phyloP scores from a whole-genome alignment of 2,888 invertebrate genomes.

The Horisme vitalbata region DNA sequence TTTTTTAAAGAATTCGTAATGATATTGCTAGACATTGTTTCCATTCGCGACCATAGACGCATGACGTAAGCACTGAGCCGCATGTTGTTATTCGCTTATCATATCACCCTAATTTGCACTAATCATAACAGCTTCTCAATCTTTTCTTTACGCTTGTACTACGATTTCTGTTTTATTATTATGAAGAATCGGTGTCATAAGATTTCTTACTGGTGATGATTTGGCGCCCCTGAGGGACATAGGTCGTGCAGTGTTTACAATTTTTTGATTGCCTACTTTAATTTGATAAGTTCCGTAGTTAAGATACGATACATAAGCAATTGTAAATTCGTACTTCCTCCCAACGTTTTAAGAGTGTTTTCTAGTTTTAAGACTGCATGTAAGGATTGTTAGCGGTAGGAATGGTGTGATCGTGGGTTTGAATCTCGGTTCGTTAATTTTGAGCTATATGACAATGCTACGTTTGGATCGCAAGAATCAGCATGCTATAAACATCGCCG shows the following conservation, averaged over 20 bases:
- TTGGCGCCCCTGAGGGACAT: slow-evolving; percentile 77
- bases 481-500: slow-evolving; percentile 46
- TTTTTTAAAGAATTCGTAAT: too few relatives aligned
- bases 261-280: slow-evolving; percentile 25
- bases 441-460: slow-evolving; percentile 28
- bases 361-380: slow-evolving; percentile 51
- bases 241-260: slow-evolving; percentile 55
- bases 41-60: slow-evolving; percentile 35
- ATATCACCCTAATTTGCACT: slow-evolving; percentile 61
- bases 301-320: slow-evolving; percentile 20
- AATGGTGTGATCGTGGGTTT: slow-evolving; percentile 39
- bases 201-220: slow-evolving; percentile 60
- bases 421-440: slow-evolving; percentile 21
- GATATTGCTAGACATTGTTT: slow-evolving; percentile 38
- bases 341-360: slow-evolving; percentile 24
- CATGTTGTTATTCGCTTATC: slow-evolving; percentile 61
- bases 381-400: slow-evolving; percentile 35
- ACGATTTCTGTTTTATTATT: slow-evolving; percentile 44
- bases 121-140: slow-evolving; percentile 57
- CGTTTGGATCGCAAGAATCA: slow-evolving; percentile 38
- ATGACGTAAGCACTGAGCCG: slow-evolving; percentile 48
- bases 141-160: slow-evolving; percentile 59
- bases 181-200: slow-evolving; percentile 78
- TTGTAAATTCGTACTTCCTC: slow-evolving; percentile 23
- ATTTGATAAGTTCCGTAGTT: slow-evolving; percentile 27